Conservation (phyloP, 1,140 invertebrate genomes). For the Leptinotarsa defecta region DNA sequence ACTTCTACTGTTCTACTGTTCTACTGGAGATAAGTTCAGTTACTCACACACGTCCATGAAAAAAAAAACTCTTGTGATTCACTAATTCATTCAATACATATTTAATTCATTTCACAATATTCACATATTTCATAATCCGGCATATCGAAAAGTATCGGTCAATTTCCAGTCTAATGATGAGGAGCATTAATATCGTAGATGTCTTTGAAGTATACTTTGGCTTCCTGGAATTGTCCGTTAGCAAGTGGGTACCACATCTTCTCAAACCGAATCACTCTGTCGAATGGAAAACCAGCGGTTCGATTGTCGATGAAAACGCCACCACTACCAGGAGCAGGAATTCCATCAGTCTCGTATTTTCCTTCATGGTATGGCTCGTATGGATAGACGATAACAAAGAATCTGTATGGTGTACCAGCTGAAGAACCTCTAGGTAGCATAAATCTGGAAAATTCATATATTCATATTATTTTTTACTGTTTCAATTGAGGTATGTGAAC, state of each 20-base stretch:
- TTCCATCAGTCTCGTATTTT: neutral
- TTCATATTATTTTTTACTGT: neutral
- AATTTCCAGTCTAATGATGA: conserved; percentile 5
- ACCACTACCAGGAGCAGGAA: neutral
- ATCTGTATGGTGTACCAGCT: conserved; percentile 66
- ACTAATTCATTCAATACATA: too few species aligned
- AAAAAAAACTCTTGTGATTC: too few species aligned
- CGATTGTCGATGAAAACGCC: conserved; percentile 57
- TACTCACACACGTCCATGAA: too few species aligned
- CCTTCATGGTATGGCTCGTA: conserved; percentile 29
- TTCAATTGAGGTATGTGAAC: neutral
- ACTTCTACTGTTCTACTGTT: too few species aligned
- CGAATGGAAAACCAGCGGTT: conserved; percentile 71
- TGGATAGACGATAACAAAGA: conserved; percentile 68
- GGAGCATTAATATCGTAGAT: conserved; percentile 12
- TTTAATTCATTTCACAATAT: neutral
- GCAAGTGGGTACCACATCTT: conserved; percentile 60
- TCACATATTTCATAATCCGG: neutral
- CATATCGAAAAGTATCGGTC: neutral
- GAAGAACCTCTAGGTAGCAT: conserved; percentile 69
- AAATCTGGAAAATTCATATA: conserved; percentile 25
- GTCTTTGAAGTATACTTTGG: conserved; percentile 65
- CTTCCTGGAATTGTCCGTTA: conserved; percentile 70
- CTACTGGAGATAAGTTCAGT: too few species aligned
- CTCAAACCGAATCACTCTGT: conserved; percentile 60